Conservation (phyloP, 2,888 invertebrate species). For the Neoitamus cyanurus region DNA sequence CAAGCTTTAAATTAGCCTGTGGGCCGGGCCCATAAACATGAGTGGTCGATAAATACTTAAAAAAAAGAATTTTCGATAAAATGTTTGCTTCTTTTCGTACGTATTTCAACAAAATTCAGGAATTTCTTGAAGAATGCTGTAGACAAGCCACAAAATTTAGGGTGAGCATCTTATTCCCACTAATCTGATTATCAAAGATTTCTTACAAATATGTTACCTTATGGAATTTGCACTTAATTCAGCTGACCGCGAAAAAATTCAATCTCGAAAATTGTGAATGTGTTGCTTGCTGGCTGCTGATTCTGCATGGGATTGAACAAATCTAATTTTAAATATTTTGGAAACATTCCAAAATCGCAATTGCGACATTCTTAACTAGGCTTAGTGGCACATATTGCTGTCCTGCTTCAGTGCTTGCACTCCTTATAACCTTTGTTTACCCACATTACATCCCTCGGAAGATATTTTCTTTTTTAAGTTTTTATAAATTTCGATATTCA, state of each 20-base stretch:
- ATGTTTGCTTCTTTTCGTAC: neutral
- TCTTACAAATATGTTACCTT: neutral
- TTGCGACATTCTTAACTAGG: conserved; percentile 27
- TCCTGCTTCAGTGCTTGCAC: conserved; percentile 3
- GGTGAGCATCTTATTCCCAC: neutral
- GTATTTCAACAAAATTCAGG: no score
- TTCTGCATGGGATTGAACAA: neutral
- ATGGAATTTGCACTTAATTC: neutral
- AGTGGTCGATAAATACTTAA: neutral
- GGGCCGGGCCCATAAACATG: neutral
- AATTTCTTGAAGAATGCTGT: no score
- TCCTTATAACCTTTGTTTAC: conserved; percentile 2
- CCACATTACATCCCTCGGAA: neutral
- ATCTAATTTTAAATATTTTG: conserved; percentile 24
- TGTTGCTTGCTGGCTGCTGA: neutral
- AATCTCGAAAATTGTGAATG: neutral
- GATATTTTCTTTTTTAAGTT: neutral
- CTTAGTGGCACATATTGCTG: neutral
- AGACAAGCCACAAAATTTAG: no score
- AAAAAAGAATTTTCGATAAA: neutral
- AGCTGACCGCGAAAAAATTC: neutral
- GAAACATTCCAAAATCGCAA: conserved; percentile 35
- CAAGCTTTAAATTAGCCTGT: neutral
- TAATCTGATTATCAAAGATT: neutral
- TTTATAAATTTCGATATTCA: neutral